Evolutionary conservation across 2,113 vertebrate genomes (phyloP).

Genomic region (Recurvirostra avosetta): DNA sequence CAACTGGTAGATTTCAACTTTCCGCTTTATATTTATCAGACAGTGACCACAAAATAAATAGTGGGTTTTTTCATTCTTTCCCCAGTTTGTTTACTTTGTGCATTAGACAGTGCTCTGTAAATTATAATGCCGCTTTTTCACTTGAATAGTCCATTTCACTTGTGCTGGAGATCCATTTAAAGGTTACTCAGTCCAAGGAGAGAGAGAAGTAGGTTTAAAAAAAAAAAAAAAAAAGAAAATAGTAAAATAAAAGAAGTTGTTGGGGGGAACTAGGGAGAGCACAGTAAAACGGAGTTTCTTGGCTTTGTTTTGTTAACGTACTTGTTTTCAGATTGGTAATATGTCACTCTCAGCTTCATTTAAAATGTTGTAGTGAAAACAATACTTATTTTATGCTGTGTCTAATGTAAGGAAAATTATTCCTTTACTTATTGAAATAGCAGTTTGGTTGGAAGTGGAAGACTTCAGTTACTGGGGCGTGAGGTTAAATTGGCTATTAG

Average conservation of each 20-base stretch:
- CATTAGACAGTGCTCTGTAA: not conserved
- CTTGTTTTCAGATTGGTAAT: not conserved
- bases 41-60: not conserved
- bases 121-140: not conserved
- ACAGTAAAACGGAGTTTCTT: not conserved
- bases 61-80: not conserved
- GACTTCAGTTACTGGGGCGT: not conserved
- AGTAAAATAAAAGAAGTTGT: not conserved
- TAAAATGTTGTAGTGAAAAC: not conserved
- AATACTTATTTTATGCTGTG: not conserved
- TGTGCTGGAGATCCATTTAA: not conserved
- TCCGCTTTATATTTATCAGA: not conserved
- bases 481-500: not conserved
- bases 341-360: not conserved
- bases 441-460: not conserved
- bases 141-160: not conserved
- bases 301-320: not conserved
- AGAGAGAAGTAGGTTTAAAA: not conserved
- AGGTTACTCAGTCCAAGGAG: not conserved
- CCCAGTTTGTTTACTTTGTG: slow-evolving; percentile 1
- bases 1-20: not conserved
- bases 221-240: not conserved
- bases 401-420: not conserved
- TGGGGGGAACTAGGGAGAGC: not conserved
- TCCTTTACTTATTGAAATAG: not conserved